Evolutionary conservation across 2,888 invertebrate species (phyloP).

Genomic region (Monochamus alternatus): DNA sequence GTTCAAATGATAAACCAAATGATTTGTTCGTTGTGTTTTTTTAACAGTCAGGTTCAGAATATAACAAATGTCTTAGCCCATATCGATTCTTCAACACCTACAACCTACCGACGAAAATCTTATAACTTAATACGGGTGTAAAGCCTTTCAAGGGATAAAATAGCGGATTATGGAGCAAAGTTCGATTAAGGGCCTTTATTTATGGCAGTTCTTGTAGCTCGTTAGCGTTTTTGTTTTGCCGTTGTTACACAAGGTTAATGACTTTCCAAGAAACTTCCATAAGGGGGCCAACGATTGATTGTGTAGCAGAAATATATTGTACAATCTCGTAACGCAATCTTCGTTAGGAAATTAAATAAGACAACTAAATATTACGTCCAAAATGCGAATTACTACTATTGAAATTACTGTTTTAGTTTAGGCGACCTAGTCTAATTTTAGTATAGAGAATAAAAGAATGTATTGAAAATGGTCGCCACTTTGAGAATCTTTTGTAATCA

Average conservation of each 20-base stretch:
- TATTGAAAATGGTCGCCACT: too few species aligned
- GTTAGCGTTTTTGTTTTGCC: conserved; percentile 33
- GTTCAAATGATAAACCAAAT: too few species aligned
- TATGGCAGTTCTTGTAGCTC: conserved; percentile 30
- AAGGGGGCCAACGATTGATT: conserved; percentile 2
- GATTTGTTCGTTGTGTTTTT: too few species aligned
- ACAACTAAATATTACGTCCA: not conserved
- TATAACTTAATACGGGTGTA: conserved; percentile 4
- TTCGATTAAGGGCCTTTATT: conserved; percentile 35
- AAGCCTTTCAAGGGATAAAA: conserved; percentile 27
- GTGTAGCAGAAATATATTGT: not conserved
- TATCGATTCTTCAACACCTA: conserved; percentile 28
- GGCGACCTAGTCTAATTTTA: too few species aligned
- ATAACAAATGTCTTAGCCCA: conserved; percentile 35
- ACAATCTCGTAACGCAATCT: not conserved
- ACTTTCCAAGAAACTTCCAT: conserved; percentile 18
- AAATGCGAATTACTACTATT: not conserved
- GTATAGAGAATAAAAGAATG: too few species aligned
- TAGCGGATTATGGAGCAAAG: conserved; percentile 27
- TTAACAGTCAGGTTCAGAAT: not conserved
- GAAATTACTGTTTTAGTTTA: too few species aligned
- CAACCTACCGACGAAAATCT: conserved; percentile 30
- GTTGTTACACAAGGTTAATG: conserved; percentile 16
- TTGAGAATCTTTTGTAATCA: too few species aligned
- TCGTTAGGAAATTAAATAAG: not conserved